These are phyloP conservation scores for Sebastes kiyomatsui DNA, from an alignment of 2,797 vertebrate species.

Conservation along the genomic window DNA sequence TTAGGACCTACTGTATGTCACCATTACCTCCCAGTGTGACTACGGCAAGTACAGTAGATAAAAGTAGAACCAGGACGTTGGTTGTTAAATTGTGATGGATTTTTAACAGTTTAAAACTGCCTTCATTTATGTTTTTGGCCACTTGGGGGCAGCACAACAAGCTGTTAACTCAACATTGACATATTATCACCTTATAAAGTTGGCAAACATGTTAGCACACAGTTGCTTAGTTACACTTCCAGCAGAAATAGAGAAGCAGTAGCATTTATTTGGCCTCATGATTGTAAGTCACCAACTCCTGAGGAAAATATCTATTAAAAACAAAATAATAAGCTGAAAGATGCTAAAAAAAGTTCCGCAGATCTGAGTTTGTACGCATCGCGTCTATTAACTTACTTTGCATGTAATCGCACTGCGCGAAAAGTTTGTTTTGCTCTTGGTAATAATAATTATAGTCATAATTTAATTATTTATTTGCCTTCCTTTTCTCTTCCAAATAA, in stretches of 20 bases:
- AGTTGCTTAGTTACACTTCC: neutral
- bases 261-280: neutral
- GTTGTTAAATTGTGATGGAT: neutral
- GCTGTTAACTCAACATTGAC: neutral
- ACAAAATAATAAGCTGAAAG: too few relatives aligned
- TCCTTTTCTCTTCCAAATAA: neutral
- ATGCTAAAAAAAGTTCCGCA: too few relatives aligned
- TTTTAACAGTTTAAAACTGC: neutral
- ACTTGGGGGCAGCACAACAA: neutral
- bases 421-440: too few relatives aligned
- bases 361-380: too few relatives aligned
- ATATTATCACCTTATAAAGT: neutral
- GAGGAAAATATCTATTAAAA: too few relatives aligned
- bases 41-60: neutral
- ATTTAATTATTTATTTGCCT: fast-evolving
- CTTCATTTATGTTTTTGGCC: neutral
- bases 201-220: neutral
- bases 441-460: too few relatives aligned
- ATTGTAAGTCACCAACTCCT: neutral
- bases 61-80: neutral
- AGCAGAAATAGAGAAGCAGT: neutral
- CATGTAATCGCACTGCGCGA: too few relatives aligned
- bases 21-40: neutral
- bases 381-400: too few relatives aligned
- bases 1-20: neutral